Percentiles rank a stretch among this genome's conserved stretches.
Conservation (phyloP, 2,888 invertebrate genomes). For the Augochlorella aurata region DNA sequence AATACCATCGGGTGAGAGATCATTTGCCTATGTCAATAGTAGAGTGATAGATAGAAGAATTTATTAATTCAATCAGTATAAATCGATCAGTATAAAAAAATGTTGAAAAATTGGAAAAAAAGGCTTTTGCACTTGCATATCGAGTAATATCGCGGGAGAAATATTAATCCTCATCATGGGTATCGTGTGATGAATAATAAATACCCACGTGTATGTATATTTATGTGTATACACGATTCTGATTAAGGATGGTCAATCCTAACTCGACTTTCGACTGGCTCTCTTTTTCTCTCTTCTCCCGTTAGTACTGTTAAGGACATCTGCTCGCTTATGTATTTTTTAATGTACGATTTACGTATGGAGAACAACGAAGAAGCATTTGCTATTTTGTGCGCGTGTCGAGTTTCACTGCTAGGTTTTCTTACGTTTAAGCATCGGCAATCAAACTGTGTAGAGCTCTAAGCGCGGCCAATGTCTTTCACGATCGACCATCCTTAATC, state of each 20-base stretch:
- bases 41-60: conserved; percentile 64
- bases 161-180: conserved; percentile 61
- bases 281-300: conserved; percentile 17
- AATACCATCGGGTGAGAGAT: conserved; percentile 68
- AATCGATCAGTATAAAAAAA: conserved; percentile 76
- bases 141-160: conserved; percentile 62
- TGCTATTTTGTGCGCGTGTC: conserved; percentile 9
- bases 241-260: conserved; percentile 65
- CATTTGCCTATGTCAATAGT: conserved; percentile 71
- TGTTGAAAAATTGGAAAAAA: conserved; percentile 58
- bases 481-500: conserved; percentile 66
- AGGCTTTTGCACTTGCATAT: conserved; percentile 73
- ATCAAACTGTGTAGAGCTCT: conserved; percentile 23
- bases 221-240: conserved; percentile 38
- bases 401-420: conserved; percentile 18
- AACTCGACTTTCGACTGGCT: conserved; percentile 43
- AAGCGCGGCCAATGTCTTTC: conserved; percentile 37
- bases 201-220: not conserved
- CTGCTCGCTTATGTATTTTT: conserved; percentile 32
- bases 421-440: conserved; percentile 31
- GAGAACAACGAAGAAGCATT: conserved; percentile 54
- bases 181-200: conserved; percentile 5
- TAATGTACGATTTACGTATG: conserved; percentile 23
- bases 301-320: conserved; percentile 28
- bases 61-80: conserved; percentile 79